Evolutionary conservation across 2,113 vertebrate species (phyloP).

Genomic region (Poeciliopsis occidentalis): DNA sequence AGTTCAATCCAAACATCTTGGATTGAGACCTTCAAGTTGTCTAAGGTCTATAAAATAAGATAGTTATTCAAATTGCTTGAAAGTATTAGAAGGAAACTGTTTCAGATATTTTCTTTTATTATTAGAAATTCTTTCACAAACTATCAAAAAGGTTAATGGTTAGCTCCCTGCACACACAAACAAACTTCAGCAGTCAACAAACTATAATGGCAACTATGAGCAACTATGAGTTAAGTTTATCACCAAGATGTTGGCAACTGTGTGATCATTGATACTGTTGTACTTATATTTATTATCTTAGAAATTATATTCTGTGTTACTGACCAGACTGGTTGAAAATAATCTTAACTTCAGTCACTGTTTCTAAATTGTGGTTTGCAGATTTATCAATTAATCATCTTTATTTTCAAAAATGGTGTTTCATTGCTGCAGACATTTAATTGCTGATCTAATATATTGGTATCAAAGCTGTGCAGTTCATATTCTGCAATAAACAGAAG

Average conservation of each 20-base stretch:
- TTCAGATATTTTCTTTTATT: too few relatives aligned
- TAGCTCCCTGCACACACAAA: background rate
- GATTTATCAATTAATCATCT: background rate
- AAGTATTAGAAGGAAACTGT: background rate
- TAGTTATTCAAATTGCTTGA: background rate
- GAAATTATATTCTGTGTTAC: too few relatives aligned
- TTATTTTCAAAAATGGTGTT: background rate
- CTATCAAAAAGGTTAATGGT: background rate
- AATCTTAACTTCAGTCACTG: background rate
- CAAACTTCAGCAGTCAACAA: too few relatives aligned
- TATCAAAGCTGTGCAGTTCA: slow-evolving; percentile 1
- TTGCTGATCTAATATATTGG: background rate
- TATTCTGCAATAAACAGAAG: slow-evolving; percentile 32
- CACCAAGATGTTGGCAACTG: too few relatives aligned
- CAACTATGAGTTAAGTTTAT: too few relatives aligned
- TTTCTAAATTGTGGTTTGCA: background rate
- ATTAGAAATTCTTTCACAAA: background rate
- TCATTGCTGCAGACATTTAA: background rate
- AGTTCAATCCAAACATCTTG: background rate
- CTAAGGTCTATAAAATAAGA: too few relatives aligned
- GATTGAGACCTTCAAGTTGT: background rate
- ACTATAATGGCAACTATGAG: too few relatives aligned
- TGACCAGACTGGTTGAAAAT: background rate
- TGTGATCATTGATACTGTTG: too few relatives aligned
- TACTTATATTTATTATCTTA: too few relatives aligned